Percentiles rank a stretch among this genome's conserved stretches.
phyloP scores from a whole-genome alignment of 2,888 invertebrate species.

The Folsomia manolachei region DNA sequence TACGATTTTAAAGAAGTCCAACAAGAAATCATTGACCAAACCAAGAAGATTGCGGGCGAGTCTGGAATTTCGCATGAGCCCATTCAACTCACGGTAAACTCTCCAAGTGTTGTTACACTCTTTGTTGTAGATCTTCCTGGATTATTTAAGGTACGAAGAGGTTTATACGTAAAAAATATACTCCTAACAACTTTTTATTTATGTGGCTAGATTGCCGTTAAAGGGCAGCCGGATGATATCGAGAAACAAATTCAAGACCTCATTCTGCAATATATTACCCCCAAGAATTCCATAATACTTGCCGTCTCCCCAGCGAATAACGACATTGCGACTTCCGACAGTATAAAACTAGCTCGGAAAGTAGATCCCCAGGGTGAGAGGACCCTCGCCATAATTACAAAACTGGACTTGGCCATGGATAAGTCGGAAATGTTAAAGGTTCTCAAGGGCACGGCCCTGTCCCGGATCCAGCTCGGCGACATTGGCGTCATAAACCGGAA shows the following conservation, averaged over 20 bases:
- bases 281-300: conserved; percentile 96
- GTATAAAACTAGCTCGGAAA: conserved; percentile 91
- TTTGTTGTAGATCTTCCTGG: conserved; percentile 95
- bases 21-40: conserved; percentile 87
- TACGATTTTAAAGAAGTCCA: conserved; percentile 88
- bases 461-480: conserved; percentile 97
- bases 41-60: conserved; percentile 91
- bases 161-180: background rate
- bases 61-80: conserved; percentile 95
- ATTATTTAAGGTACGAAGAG: conserved; percentile 56
- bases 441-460: conserved; percentile 92
- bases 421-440: conserved; percentile 97
- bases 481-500: conserved; percentile 98
- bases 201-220: conserved; percentile 78
- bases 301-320: conserved; percentile 98
- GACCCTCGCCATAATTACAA: conserved; percentile 95
- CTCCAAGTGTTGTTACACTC: conserved; percentile 77
- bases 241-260: conserved; percentile 88
- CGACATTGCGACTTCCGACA: conserved; percentile 98
- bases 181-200: background rate
- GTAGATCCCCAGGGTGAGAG: conserved; percentile 90
- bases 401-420: conserved; percentile 99
- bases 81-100: conserved; percentile 92
- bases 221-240: conserved; percentile 98
- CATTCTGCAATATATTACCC: conserved; percentile 83